Conservation (phyloP, 1,140 invertebrate species). For the Listronotus bonariensis region DNA sequence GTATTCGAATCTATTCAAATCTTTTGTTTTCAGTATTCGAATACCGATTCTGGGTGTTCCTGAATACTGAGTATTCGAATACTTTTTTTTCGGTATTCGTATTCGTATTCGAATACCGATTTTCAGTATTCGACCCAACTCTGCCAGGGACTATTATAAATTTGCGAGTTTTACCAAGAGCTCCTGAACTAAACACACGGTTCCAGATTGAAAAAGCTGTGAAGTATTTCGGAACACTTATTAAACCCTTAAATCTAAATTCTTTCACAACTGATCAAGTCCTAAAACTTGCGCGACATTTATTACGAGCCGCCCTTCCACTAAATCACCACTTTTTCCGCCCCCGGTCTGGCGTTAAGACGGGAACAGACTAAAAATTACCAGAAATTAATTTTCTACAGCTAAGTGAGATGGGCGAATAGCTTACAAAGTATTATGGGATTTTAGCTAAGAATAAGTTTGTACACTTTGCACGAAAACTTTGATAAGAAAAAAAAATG, state of each 20-base stretch:
- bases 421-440: no score
- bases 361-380: slow-evolving; percentile 37
- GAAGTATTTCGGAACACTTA: slow-evolving; percentile 41
- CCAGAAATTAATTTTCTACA: slow-evolving; percentile 43
- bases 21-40: no score
- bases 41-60: no score
- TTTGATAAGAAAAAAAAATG: no score
- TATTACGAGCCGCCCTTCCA: slow-evolving; percentile 42
- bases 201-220: slow-evolving; percentile 25
- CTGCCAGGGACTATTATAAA: no score
- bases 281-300: slow-evolving; percentile 46
- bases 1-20: no score
- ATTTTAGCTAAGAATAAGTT: no score
- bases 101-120: no score
- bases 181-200: slow-evolving; percentile 2
- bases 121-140: no score
- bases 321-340: slow-evolving; percentile 46
- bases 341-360: slow-evolving; percentile 6
- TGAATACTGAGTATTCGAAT: no score
- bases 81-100: no score
- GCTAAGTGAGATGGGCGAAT: background rate
- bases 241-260: slow-evolving; percentile 48
- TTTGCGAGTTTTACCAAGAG: background rate
- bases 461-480: no score
- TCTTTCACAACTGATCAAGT: slow-evolving; percentile 46